Evolutionary conservation across 2,797 vertebrate species (phyloP).

Genomic region (Epinephelus malabaricus): DNA sequence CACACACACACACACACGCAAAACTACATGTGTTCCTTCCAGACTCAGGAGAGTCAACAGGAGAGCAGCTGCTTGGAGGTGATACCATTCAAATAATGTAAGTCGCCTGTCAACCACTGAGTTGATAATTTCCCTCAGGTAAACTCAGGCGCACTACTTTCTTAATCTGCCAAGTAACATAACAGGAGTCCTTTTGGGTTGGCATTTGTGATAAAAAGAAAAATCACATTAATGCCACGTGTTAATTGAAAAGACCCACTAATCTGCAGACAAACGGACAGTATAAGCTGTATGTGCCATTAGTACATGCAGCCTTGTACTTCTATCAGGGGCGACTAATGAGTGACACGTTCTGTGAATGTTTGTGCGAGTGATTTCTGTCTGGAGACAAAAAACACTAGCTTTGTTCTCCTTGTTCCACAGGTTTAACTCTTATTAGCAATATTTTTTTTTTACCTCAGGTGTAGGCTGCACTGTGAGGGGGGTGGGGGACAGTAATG

Average conservation of each 20-base stretch:
- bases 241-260: conserved; percentile 52
- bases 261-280: conserved; percentile 19
- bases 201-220: conserved; percentile 39
- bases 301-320: neutral
- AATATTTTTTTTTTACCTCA: neutral
- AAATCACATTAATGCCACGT: conserved; percentile 43
- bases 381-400: neutral
- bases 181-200: conserved; percentile 36
- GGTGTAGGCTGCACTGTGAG: neutral
- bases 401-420: neutral
- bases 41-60: conserved; percentile 64
- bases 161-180: conserved; percentile 73
- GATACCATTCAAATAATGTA: conserved; percentile 78
- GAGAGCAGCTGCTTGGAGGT: conserved; percentile 73
- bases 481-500: neutral
- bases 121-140: conserved; percentile 81
- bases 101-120: conserved; percentile 73
- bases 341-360: neutral
- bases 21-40: conserved; percentile 37
- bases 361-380: neutral
- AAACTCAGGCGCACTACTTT: conserved; percentile 58
- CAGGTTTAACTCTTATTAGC: neutral
- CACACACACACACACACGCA: conserved; percentile 16
- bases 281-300: neutral
- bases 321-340: neutral